These are phyloP conservation scores for Tinamus major DNA, from an alignment of 2,797 vertebrate species.

Conservation along the genomic window DNA sequence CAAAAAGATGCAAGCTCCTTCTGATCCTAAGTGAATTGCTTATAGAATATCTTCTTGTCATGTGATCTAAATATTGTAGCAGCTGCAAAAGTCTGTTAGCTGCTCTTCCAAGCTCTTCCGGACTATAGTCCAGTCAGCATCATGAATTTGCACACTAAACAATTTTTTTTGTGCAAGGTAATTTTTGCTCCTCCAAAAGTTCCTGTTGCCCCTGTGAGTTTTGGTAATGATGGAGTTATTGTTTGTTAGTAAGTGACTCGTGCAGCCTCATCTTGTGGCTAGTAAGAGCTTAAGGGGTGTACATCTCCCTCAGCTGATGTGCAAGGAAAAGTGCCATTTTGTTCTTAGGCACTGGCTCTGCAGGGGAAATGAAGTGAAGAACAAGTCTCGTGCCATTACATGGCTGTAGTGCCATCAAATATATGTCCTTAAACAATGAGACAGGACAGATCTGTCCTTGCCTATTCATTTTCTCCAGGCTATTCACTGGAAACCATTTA, in stretches of 20 bases:
- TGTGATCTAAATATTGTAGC: background rate
- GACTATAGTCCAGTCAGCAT: background rate
- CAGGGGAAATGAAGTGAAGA: background rate
- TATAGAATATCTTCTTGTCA: background rate
- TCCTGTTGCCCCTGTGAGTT: background rate
- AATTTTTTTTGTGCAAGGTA: too few species aligned
- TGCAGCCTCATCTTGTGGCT: background rate
- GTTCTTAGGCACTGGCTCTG: background rate
- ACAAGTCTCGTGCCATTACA: background rate
- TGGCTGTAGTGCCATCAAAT: background rate
- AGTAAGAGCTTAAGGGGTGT: background rate
- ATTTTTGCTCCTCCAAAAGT: background rate
- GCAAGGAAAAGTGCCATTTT: background rate
- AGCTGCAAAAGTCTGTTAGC: background rate
- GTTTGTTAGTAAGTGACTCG: background rate
- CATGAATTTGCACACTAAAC: rapidly evolving
- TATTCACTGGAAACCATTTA: background rate
- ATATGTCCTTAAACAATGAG: background rate
- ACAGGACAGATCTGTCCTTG: background rate
- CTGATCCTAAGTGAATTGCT: background rate
- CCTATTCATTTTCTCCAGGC: background rate
- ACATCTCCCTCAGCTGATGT: background rate
- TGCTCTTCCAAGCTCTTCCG: background rate
- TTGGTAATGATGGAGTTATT: background rate
- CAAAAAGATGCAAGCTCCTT: too few species aligned